Evolutionary conservation across 2,113 vertebrate species (phyloP).

Genomic region (Smithornis capensis): DNA sequence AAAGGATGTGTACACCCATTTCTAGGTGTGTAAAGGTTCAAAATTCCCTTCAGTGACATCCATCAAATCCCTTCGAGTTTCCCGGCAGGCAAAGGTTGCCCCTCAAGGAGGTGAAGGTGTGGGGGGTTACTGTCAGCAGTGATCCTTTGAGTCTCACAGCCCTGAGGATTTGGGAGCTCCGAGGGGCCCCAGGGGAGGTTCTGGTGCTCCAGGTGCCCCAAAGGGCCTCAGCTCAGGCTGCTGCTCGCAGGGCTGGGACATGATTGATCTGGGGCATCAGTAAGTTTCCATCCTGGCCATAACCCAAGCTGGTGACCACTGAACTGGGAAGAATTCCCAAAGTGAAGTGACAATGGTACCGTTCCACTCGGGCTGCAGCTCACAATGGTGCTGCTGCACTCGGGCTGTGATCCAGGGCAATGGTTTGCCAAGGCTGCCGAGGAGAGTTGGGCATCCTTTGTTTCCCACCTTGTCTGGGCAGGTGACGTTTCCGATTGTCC

Average conservation of each 20-base stretch:
- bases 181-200: background rate
- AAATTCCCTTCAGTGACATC: background rate
- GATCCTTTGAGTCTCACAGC: background rate
- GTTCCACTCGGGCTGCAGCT: background rate
- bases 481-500: rapidly evolving
- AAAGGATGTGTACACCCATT: background rate
- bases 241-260: rapidly evolving
- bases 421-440: background rate
- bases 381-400: background rate
- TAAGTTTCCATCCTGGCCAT: background rate
- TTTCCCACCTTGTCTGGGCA: background rate
- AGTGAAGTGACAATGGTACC: background rate
- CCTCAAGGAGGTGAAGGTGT: background rate
- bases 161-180: background rate
- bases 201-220: background rate
- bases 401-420: background rate
- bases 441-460: background rate
- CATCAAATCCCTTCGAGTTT: background rate
- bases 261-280: background rate
- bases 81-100: background rate
- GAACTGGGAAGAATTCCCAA: background rate
- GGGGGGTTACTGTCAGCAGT: background rate
- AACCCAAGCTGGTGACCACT: rapidly evolving
- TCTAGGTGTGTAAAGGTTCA: background rate
- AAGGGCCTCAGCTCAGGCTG: rapidly evolving